Evolutionary conservation across 1,140 invertebrate genomes (phyloP).

Genomic region (Apis laboriosa): DNA sequence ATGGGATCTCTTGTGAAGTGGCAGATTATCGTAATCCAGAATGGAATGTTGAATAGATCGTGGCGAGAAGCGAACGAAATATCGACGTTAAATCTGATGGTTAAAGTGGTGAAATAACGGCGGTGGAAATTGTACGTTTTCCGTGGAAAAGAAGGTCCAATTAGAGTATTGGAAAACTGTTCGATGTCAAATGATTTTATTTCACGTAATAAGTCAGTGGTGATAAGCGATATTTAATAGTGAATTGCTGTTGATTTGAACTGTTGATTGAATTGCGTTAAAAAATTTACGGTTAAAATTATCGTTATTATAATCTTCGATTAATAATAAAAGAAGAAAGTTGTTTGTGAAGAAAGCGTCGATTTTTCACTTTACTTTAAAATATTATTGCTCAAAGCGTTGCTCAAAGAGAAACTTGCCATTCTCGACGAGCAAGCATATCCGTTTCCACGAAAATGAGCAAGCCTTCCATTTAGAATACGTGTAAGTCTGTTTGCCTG

Average conservation of each 20-base stretch:
- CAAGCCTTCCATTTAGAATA: conserved; percentile 10
- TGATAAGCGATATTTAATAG: neutral
- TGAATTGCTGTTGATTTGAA: neutral
- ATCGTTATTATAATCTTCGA: too few species aligned
- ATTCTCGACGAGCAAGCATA: neutral
- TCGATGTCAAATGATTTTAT: neutral
- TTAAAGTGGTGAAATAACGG: neutral
- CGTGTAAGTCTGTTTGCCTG: conserved; percentile 51
- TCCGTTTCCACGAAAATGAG: conserved; percentile 27
- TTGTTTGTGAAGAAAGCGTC: neutral
- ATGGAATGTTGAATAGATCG: too few species aligned
- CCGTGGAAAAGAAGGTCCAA: neutral
- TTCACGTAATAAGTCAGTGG: neutral
- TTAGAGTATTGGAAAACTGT: conserved; percentile 21
- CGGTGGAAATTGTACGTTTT: neutral
- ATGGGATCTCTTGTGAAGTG: neutral
- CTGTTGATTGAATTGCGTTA: neutral
- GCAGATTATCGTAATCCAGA: conserved; percentile 20
- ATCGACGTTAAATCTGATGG: neutral
- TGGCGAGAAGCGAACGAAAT: neutral
- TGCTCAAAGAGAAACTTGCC: neutral
- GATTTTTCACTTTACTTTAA: neutral
- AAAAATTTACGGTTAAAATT: neutral
- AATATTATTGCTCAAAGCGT: neutral
- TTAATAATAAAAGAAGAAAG: neutral